Conservation (phyloP, 2,797 vertebrate genomes). For the Limnodromus scolopaceus region DNA sequence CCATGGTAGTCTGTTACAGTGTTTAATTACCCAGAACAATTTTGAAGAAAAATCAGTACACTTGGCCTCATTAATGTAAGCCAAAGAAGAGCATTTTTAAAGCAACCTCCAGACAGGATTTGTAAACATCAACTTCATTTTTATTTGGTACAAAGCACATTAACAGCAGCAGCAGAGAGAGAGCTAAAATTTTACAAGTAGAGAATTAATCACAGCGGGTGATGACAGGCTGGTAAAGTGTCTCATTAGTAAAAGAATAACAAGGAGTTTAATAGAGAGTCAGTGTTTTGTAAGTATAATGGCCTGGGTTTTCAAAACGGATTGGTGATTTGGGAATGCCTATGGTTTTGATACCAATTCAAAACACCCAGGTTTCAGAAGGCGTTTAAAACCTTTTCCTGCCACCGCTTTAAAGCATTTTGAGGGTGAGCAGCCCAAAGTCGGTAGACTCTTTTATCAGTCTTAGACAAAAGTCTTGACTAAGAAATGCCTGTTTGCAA, state of each 20-base stretch:
- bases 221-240: constrained; percentile 71
- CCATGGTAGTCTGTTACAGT: background rate
- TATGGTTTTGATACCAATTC: background rate
- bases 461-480: background rate
- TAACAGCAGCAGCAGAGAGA: constrained; percentile 58
- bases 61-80: constrained; percentile 50
- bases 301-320: constrained; percentile 10
- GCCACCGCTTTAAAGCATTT: background rate
- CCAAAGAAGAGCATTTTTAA: constrained; percentile 37
- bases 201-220: constrained; percentile 73
- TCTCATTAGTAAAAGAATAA: constrained; percentile 73
- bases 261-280: constrained; percentile 63
- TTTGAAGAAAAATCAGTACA: constrained; percentile 32
- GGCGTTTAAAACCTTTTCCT: background rate
- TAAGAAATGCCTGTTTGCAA: background rate
- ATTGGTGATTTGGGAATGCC: constrained; percentile 39
- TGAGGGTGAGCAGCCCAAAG: background rate
- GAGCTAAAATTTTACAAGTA: constrained; percentile 68
- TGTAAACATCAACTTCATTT: constrained; percentile 69
- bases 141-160: constrained; percentile 67
- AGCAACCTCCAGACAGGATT: constrained; percentile 51
- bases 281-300: constrained; percentile 45
- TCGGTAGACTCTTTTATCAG: background rate
- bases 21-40: constrained; percentile 55
- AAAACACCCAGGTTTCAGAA: background rate